phyloP scores from a whole-genome alignment of 2,113 vertebrate genomes.

The Podocnemis expansa region DNA sequence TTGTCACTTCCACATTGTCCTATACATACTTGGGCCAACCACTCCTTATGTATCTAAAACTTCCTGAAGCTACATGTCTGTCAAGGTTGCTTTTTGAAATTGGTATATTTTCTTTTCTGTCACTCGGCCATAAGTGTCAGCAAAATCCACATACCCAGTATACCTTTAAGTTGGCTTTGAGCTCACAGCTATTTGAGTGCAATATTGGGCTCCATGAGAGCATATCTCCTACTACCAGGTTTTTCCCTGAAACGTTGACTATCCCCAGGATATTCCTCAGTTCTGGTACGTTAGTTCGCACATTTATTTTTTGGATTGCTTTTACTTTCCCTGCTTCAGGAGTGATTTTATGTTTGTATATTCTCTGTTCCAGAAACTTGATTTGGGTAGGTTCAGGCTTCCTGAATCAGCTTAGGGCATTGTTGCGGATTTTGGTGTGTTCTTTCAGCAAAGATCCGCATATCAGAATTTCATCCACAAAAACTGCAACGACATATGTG shows the following conservation, averaged over 20 bases:
- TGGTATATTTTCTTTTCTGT: not conserved
- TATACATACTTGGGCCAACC: not conserved
- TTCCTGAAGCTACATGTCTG: not conserved
- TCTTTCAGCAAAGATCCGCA: too few relatives aligned
- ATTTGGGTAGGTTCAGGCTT: too few relatives aligned
- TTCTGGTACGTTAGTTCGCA: too few relatives aligned
- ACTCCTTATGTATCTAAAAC: not conserved
- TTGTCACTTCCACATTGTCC: not conserved
- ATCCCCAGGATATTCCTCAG: too few relatives aligned
- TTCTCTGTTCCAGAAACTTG: too few relatives aligned
- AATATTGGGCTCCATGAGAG: not conserved
- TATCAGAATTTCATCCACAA: too few relatives aligned
- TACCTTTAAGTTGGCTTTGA: not conserved
- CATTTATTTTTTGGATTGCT: too few relatives aligned
- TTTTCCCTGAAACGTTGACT: not conserved
- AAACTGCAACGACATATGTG: too few relatives aligned
- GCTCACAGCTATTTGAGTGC: not conserved
- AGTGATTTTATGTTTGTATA: too few relatives aligned
- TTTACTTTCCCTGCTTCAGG: too few relatives aligned
- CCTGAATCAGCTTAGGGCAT: too few relatives aligned
- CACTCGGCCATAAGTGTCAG: not conserved
- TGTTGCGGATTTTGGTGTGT: too few relatives aligned
- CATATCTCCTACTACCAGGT: not conserved
- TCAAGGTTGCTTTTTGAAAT: not conserved
- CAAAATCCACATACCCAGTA: not conserved